Base-by-base conservation (phyloP, 2,888 invertebrate genomes). In the Lutraria lutraria region DNA sequence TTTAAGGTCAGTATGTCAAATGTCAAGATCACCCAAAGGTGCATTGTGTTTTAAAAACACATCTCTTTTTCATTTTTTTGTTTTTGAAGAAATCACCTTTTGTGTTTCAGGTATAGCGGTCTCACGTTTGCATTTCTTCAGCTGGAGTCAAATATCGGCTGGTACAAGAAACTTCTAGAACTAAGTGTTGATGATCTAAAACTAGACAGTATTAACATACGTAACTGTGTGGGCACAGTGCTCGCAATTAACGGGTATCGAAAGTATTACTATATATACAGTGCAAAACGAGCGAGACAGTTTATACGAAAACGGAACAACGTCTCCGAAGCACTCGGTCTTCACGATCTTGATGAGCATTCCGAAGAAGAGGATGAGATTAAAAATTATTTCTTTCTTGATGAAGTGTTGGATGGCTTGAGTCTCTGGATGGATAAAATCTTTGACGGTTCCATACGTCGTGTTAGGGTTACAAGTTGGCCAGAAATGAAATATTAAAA, bases 251-350 rank as follows among this genome's bases (percentile, higher is more conserved):
- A 99, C 97, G 99, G 99, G 43, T 98, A 99, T 97, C 97, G 99
- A 92, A 99, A 99, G 97, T 99, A 99, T 97, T 99, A 99, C 97
- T 99, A 99, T 97, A 99, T 99, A 97, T 99, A 99, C 97, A 99
- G 99, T 97, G 95, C 95, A 12, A 95, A 94, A 88, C 90, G 93
- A 21, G 94, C 94, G 6, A 88, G 95, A 43, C 92, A 92, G 86
- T 95, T 93, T 92, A 93, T 95, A 68, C 91, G 93, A 3, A 86
- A 94, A 54, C 90, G 93, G 31, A 93, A 90, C 52, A 90, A 94
- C 85, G 92, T 95, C 6, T 91, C 94, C 0, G 92, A 93, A 21
- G 94, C 95, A 10, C 92, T 95, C 4, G 95, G 95, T 6, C 94
- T 95, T 83, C 91, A 94, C 21, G 95, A 94, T 25, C 89, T 92